Base-by-base conservation (phyloP, 2,113 vertebrate species). In the Eublepharis macularius region DNA sequence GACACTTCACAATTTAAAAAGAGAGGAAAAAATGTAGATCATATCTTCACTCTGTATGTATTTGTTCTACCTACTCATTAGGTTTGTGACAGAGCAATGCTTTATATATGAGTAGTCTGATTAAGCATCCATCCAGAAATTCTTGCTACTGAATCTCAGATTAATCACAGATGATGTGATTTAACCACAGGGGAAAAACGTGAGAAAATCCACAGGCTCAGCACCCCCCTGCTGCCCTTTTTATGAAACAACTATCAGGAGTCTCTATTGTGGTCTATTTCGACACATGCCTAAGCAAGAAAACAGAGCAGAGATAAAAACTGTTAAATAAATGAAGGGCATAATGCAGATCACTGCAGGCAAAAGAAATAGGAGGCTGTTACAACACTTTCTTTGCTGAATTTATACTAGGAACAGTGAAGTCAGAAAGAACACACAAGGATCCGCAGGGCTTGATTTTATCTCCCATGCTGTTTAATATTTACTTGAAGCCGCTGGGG, bases 281-380 rank as follows among this genome's bases (percentile, higher is more conserved):
- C 34, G 45, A 75, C 63, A 17, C 66, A 45, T 2, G 36, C 39
- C 65, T 70, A 73, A 54, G 17, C 80, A 57, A 68, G 21, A 87
- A 68, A 29, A 57, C 76, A 54, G 63, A 88, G 86, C 1, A 68
- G 26, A 45, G 54, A 45, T 65, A 89, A 84, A n/a, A 80, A 49
- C 74, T 81, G 39, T 57, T 88, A 88, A 88, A 90, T 78, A 88
- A 91, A 86, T 74, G 32, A 88, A 49, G 54, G 81, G 24, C 60
- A 78, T 77, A 85, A 80, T 36, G 3, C 32, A 45, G 57, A 89
- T 32, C 80, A 17, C 76, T 87, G 11, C 49, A 73, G 69, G 34
- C 65, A 72, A 68, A 89, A 17, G 4, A 34, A 6, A 3, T 16
- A 83, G 76, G 11, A 17, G 65, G 85, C 45, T 2, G 19, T 83